A percentile compares a stretch with the other conserved stretches of the same genome.
phyloP scores from a whole-genome alignment of 2,797 vertebrate species.

The Saxicola maurus region DNA sequence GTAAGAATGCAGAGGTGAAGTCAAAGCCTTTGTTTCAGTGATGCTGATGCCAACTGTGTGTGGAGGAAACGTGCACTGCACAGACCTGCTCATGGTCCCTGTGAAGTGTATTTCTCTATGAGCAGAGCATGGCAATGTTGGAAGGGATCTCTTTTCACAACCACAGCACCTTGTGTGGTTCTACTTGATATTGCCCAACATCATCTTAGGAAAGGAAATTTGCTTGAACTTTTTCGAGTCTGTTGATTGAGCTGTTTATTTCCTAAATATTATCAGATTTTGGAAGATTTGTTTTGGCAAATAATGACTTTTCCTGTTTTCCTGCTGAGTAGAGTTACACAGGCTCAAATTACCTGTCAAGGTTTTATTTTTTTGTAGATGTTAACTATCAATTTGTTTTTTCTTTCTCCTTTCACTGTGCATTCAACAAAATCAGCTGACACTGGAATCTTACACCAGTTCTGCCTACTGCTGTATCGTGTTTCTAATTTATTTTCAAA shows the following conservation, averaged over 20 bases:
- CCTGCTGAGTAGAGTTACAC: slow-evolving; percentile 6
- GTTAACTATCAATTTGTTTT: slow-evolving; percentile 25
- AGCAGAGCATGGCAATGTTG: not conserved
- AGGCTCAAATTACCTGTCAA: slow-evolving; percentile 26
- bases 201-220: slow-evolving; percentile 15
- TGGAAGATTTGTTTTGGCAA: slow-evolving; percentile 54
- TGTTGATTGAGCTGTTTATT: slow-evolving; percentile 63
- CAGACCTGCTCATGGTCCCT: not conserved
- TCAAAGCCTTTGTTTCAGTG: not conserved
- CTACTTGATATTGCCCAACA: not conserved
- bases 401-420: slow-evolving; percentile 7
- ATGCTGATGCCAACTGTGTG: not conserved
- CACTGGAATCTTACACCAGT: not conserved
- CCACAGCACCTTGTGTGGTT: not conserved
- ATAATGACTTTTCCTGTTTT: slow-evolving; percentile 51
- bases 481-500: slow-evolving; percentile 49
- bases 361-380: slow-evolving; percentile 47
- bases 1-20: slow-evolving; percentile 35
- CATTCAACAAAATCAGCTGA: slow-evolving; percentile 41
- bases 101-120: not conserved
- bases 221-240: not conserved
- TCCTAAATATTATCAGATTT: slow-evolving; percentile 60
- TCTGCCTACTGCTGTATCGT: not conserved
- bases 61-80: not conserved
- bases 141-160: not conserved